Conservation (phyloP, 2,888 invertebrate species). For the Selenia dentaria region DNA sequence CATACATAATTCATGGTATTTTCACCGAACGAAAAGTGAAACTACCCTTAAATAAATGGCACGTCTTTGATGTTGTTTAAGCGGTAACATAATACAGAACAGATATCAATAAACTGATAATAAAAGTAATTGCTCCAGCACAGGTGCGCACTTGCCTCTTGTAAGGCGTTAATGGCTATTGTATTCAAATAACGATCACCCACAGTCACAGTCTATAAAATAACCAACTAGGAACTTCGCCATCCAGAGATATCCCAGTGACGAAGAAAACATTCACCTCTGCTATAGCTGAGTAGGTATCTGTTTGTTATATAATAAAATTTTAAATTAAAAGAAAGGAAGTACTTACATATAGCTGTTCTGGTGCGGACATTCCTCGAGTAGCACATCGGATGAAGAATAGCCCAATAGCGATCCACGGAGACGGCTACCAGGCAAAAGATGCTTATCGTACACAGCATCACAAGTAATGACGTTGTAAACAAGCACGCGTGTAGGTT, state of each 20-base stretch:
- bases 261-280: too few relatives aligned
- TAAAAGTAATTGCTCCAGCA: conserved; percentile 31
- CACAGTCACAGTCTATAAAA: conserved; percentile 42
- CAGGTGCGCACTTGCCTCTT: conserved; percentile 34
- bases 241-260: conserved; percentile 13
- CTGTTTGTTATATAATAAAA: too few relatives aligned
- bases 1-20: too few relatives aligned
- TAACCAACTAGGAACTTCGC: conserved; percentile 29
- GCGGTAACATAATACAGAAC: too few relatives aligned
- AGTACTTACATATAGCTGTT: conserved; percentile 92
- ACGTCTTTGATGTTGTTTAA: too few relatives aligned
- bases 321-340: neutral
- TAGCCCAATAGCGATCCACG: conserved; percentile 97
- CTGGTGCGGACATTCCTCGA: conserved; percentile 94
- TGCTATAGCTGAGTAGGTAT: too few relatives aligned
- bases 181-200: conserved; percentile 48
- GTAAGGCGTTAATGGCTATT: conserved; percentile 45
- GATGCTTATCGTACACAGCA: conserved; percentile 96
- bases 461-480: conserved; percentile 93
- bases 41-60: too few relatives aligned
- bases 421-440: conserved; percentile 96
- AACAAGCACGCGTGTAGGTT: conserved; percentile 94
- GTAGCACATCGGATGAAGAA: conserved; percentile 95
- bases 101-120: conserved; percentile 20
- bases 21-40: too few relatives aligned